Evolutionary conservation across 1,140 invertebrate genomes (phyloP), one percentile per base, ranked within the genome.

Genomic region (Eueides isabella): DNA sequence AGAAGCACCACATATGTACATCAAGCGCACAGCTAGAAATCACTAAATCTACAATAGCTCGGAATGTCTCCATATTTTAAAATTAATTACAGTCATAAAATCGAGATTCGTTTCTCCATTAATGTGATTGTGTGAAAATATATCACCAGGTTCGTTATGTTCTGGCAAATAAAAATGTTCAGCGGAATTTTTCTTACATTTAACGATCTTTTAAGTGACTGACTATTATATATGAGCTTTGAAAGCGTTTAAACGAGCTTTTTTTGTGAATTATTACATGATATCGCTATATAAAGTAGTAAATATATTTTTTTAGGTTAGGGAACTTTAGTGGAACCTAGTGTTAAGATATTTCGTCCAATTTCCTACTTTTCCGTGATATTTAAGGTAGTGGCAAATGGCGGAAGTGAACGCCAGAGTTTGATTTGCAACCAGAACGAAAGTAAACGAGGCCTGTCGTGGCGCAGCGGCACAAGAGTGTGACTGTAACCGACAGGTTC

Each of bases 1-100:
- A 55, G 2, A 44, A 55, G 48, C 48, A 44, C 41, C 1, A 44
- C n/a, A n/a, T 55, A 55, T 19, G 26, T 23, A 23, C 9, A 26
- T 55, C 23, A 55, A 26, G 48, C n/a, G 9, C 19, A 12, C 5
- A 23, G 72, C 14, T 28, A 68, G 38, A 65, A 74, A 62, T 26
- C 29, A 35, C 41, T 68, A 63, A 73, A 73, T 64, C 72, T 68
- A 61, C 61, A 68, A 74, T 74, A 68, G 72, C 61, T 26, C 35
- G 29, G 28, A 48, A 68, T 67, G 65, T 72, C 61, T 33, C 66
- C 72, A 73, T 73, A 73, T 64, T 73, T 55, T 44, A 63, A 68
- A 74, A 74, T 74, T 74, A 74, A 74, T 74, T 74, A 68, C 72
- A 67, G 35, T 62, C 66, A 74, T 74, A 74, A 68, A 74, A 68